Percentiles rank a stretch among this genome's conserved stretches.
phyloP scores from a whole-genome alignment of 2,113 vertebrate genomes.

The Orcinus orca region DNA sequence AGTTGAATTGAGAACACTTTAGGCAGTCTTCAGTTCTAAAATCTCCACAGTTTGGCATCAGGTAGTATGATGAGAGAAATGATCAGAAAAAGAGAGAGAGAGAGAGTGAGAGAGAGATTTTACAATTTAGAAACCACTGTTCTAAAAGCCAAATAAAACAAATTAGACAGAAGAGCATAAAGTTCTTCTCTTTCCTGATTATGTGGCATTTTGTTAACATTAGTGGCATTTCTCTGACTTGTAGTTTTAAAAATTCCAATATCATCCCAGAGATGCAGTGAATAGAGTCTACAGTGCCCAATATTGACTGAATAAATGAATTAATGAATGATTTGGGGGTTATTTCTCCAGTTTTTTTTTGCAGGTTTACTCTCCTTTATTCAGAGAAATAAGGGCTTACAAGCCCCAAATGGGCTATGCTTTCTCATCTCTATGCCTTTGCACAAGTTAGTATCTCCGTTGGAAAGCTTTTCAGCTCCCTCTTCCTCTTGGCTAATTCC shows the following conservation, averaged over 20 bases:
- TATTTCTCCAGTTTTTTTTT: not conserved
- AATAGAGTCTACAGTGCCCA: not conserved
- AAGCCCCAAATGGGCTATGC: not conserved
- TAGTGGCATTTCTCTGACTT: not conserved
- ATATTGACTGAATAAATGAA: not conserved
- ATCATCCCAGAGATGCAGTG: not conserved
- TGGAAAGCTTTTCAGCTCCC: not conserved
- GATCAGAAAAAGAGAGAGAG: not conserved
- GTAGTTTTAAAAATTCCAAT: not conserved
- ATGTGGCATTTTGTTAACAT: constrained; percentile 16
- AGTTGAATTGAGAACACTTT: constrained; percentile 18
- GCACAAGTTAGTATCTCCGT: not conserved
- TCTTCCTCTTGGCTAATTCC: constrained; percentile 20
- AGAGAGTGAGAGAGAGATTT: not conserved
- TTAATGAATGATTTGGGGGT: not conserved
- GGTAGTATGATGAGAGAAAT: constrained; percentile 44
- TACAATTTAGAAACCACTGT: constrained; percentile 22
- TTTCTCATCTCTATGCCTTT: constrained; percentile 16
- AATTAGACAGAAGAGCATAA: not conserved
- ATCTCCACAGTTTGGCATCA: not conserved
- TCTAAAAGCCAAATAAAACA: constrained; percentile 47
- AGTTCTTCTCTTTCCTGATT: not conserved
- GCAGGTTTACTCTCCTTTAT: not conserved
- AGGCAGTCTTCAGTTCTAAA: constrained; percentile 35
- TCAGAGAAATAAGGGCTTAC: constrained; percentile 9